These are phyloP conservation scores for Fratercula arctica DNA, from an alignment of 2,797 vertebrate species.

Conservation along the genomic window DNA sequence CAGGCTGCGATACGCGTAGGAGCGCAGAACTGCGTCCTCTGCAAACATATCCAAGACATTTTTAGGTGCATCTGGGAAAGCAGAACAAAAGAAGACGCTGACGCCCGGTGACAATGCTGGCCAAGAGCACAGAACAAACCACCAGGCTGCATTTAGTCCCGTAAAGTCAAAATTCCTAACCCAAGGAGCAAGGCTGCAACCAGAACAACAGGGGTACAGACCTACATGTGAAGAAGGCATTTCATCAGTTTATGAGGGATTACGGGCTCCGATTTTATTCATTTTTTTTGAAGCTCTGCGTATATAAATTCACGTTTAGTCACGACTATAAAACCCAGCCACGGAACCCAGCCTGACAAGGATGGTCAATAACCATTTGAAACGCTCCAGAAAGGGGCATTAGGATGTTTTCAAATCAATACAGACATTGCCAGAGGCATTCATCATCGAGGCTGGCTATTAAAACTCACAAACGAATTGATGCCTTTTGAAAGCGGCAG, in stretches of 20 bases:
- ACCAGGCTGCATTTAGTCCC: neutral
- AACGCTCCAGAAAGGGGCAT: neutral
- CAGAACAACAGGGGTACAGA: accelerated
- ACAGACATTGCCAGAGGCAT: neutral
- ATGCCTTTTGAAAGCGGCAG: neutral
- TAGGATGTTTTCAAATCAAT: neutral
- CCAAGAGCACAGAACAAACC: neutral
- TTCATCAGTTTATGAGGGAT: neutral
- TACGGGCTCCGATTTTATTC: accelerated
- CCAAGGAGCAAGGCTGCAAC: neutral
- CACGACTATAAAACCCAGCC: neutral
- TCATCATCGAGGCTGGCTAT: neutral
- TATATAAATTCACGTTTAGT: neutral
- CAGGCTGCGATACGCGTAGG: neutral
- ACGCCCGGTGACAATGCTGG: accelerated
- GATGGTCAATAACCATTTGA: conserved; percentile 8
- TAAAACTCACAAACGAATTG: neutral
- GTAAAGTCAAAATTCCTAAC: neutral
- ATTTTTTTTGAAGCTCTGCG: neutral
- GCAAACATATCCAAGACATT: neutral
- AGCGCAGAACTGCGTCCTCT: neutral
- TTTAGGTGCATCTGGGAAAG: neutral
- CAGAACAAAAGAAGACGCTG: no score
- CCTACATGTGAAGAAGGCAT: accelerated
- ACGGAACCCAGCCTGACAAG: neutral